Conservation (phyloP, 2,113 vertebrate genomes). For the Sporophila hypoxantha region DNA sequence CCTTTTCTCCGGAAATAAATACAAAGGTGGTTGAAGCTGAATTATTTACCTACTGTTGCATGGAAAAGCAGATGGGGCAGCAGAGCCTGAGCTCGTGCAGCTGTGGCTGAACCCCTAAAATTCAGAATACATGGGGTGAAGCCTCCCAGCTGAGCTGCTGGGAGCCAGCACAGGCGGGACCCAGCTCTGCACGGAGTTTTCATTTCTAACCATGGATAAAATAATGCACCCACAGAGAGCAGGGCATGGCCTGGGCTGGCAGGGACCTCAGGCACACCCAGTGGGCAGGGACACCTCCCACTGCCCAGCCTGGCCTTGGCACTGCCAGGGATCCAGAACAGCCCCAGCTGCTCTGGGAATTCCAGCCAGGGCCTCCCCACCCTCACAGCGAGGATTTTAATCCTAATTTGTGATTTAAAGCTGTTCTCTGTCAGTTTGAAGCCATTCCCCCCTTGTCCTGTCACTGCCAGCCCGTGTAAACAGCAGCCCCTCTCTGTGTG, state of each 20-base stretch:
- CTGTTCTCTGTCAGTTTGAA: not conserved
- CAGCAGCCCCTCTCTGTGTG: not conserved
- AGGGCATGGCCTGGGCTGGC: not conserved
- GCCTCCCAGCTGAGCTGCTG: not conserved
- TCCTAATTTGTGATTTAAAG: not conserved
- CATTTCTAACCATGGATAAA: not conserved
- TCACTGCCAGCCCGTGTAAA: not conserved
- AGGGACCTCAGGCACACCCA: not conserved
- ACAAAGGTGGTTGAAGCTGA: slow-evolving; percentile 18
- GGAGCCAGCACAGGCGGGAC: not conserved
- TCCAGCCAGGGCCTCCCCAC: rapidly evolving
- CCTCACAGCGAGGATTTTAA: not conserved
- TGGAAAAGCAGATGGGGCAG: not conserved
- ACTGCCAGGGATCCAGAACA: not conserved
- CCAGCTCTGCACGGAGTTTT: not conserved
- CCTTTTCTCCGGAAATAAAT: slow-evolving; percentile 39
- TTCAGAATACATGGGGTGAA: not conserved
- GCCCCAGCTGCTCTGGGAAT: not conserved
- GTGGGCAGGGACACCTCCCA: not conserved
- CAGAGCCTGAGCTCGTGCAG: slow-evolving; percentile 1
- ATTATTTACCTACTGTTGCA: not conserved
- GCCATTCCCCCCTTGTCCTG: not conserved
- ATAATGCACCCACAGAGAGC: not conserved
- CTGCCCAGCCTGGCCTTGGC: not conserved
- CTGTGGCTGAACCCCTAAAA: slow-evolving; percentile 24